Conservation (phyloP, 2,113 vertebrate genomes). For the Hylia prasina region DNA sequence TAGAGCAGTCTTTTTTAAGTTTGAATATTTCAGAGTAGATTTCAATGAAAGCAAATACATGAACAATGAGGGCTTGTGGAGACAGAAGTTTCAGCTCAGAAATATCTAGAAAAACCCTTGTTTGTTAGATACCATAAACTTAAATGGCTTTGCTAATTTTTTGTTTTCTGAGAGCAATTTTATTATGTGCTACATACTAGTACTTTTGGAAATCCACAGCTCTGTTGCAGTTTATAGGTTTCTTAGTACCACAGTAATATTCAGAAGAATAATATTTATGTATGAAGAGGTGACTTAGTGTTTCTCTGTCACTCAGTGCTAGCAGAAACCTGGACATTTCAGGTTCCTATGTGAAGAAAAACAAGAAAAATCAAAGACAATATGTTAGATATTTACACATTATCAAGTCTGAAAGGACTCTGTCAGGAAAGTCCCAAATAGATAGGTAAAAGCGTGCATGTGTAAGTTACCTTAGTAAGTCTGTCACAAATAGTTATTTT, state of each 20-base stretch:
- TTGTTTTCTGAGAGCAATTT: not conserved
- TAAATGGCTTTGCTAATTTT: not conserved
- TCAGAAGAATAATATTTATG: not conserved
- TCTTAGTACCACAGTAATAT: not conserved
- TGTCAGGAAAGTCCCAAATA: not conserved
- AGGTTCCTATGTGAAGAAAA: not conserved
- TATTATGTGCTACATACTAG: accelerated
- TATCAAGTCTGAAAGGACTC: not conserved
- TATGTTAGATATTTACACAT: not conserved
- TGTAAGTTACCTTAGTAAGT: not conserved
- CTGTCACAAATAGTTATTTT: not conserved
- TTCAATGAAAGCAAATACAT: not conserved
- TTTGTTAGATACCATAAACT: not conserved
- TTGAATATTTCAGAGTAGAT: not conserved
- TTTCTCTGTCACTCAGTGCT: not conserved
- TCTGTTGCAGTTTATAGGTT: not conserved
- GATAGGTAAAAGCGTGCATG: not conserved
- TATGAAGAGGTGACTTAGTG: not conserved
- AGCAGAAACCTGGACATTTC: not conserved
- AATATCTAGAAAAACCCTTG: not conserved
- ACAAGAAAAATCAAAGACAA: not conserved
- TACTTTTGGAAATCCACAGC: not conserved
- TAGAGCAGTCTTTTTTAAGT: not conserved
- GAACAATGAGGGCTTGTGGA: not conserved
- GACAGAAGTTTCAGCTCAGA: not conserved